phyloP scores from a whole-genome alignment of 2,888 invertebrate species.

The Xestia rhomboidea region DNA sequence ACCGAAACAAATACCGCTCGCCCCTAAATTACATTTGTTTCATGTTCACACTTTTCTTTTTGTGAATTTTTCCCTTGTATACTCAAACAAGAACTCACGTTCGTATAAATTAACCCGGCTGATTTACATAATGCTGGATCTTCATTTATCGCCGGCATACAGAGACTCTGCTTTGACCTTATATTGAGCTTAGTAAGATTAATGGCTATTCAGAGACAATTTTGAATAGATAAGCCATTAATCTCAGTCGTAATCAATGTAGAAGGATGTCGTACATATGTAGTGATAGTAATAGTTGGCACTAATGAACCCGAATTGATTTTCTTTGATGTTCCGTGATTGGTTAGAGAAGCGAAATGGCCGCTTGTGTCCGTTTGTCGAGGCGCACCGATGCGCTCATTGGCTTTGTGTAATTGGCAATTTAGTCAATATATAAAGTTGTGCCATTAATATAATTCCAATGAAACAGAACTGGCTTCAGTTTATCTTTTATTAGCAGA shows the following conservation, averaged over 20 bases:
- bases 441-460: slow-evolving; percentile 29
- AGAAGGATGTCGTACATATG: slow-evolving; percentile 25
- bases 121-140: slow-evolving; percentile 64
- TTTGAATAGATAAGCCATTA: slow-evolving; percentile 53
- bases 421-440: slow-evolving; percentile 35
- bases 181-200: slow-evolving; percentile 55
- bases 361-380: slow-evolving; percentile 1
- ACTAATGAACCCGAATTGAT: slow-evolving; percentile 54
- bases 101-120: slow-evolving; percentile 51
- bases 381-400: slow-evolving; percentile 38
- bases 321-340: slow-evolving; percentile 56
- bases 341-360: slow-evolving; percentile 41
- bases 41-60: slow-evolving; percentile 54
- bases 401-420: slow-evolving; percentile 47
- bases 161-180: slow-evolving; percentile 47
- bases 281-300: slow-evolving; percentile 34
- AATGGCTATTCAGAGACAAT: slow-evolving; percentile 52
- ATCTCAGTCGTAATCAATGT: slow-evolving; percentile 43
- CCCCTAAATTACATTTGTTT: slow-evolving; percentile 62
- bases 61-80: slow-evolving; percentile 39
- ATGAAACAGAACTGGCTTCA: slow-evolving; percentile 38
- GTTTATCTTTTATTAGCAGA: slow-evolving; percentile 32
- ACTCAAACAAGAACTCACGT: slow-evolving; percentile 46
- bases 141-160: slow-evolving; percentile 63
- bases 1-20: slow-evolving; percentile 57